Evolutionary conservation across 2,888 invertebrate species (phyloP).

Genomic region (Acanthosepion esculentum): DNA sequence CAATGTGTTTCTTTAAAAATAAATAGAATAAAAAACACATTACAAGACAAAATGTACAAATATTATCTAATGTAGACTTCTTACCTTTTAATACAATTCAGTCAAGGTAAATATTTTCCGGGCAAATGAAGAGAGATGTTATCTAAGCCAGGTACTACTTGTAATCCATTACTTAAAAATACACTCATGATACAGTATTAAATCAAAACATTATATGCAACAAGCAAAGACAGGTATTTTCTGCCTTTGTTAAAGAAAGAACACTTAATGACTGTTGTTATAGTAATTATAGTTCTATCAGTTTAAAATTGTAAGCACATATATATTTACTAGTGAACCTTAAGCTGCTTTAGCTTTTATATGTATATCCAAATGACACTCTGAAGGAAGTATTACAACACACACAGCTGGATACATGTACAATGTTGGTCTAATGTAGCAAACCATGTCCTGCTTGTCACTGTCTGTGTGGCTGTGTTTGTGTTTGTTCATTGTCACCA

Average conservation of each 20-base stretch:
- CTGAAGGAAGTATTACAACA: neutral
- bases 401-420: slow-evolving; percentile 16
- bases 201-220: neutral
- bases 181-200: neutral
- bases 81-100: neutral
- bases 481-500: neutral
- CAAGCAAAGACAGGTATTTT: neutral
- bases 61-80: neutral
- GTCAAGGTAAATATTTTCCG: neutral
- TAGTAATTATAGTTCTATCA: neutral
- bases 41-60: neutral
- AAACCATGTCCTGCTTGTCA: neutral
- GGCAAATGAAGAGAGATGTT: neutral
- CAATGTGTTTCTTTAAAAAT: no score
- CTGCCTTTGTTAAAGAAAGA: neutral
- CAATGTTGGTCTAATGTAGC: neutral
- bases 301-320: neutral
- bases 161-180: neutral
- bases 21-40: no score
- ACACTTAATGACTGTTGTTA: neutral
- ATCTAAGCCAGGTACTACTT: neutral
- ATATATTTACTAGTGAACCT: neutral
- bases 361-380: neutral
- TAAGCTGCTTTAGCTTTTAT: neutral
- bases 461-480: neutral